Evolutionary conservation across 2,797 vertebrate species (phyloP), one percentile per base, ranked within the genome.

Genomic region (Chaenodraco wilsoni): DNA sequence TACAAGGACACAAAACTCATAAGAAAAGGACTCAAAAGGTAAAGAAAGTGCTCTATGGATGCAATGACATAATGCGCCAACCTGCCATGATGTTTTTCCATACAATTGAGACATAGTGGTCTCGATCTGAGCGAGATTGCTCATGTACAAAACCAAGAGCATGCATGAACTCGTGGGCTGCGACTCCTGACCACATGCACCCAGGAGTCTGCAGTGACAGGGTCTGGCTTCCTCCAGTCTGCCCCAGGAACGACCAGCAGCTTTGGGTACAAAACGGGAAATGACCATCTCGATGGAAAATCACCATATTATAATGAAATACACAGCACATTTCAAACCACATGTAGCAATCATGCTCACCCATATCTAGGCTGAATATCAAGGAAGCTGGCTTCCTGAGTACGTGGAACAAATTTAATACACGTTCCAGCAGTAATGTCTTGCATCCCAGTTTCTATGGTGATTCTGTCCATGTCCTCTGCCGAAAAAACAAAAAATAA

Each of bases 181-280:
- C 95, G 59, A 96, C 85, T 43, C 96, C 96, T 9, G 95, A 95
- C 92, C 93, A 95, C 89, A 95, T 93, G 84, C 96, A 97, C 7
- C 95, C 95, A 2, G 91, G 94, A 63, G 87, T 92, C 92, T 96
- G 94, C 87, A 97, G 91, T 14, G 96, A 97, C 55, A 97, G 69
- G 3, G 84, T 88, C 87, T 97, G 96, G 37, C 89, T 89, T 65
- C 95, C 95, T 74, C 95, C 95, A 1, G 91, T 94, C 90, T 88
- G 95, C 21, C 96, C 96, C 66, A 97, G 87, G 77, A 94, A 93
- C 0, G 96, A 96, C 96, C 96, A 97, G 93, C 96, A 97, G n/a
- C 96, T 96, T 87, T 4, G 12, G 40, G 60, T 11, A 52, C 49
- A 79, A 14, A 76, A 50, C 11, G 70, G 4, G 9, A 75, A 52